phyloP scores from a whole-genome alignment of 2,888 invertebrate genomes.

The Mesorhabditis sp. region DNA sequence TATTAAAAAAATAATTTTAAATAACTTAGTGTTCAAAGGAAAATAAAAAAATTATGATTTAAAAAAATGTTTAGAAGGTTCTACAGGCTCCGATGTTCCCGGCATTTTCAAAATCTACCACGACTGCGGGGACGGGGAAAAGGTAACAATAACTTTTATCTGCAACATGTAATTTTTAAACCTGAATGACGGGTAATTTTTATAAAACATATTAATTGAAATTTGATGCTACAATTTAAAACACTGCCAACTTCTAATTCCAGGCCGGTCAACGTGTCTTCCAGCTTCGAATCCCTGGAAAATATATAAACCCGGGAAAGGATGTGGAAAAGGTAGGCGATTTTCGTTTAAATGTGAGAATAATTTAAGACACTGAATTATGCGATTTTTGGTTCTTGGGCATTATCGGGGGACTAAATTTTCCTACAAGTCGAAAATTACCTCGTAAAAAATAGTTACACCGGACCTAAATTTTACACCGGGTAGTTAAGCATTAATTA shows the following conservation, averaged over 20 bases:
- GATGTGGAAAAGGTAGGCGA: neutral
- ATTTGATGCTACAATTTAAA: no score
- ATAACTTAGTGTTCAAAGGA: neutral
- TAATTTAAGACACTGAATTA: neutral
- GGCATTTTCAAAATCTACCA: neutral
- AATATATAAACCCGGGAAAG: neutral
- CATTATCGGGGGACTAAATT: neutral
- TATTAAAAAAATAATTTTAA: no score
- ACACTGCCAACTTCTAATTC: neutral
- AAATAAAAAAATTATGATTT: neutral
- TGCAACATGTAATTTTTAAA: neutral
- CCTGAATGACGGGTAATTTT: no score
- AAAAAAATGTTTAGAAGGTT: neutral
- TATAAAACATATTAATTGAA: no score
- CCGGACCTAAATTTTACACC: no score
- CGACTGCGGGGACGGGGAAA: conserved; percentile 1
- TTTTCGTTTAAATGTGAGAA: neutral
- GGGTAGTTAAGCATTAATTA: no score
- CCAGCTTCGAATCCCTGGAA: neutral
- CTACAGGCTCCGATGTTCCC: neutral
- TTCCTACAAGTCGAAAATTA: neutral
- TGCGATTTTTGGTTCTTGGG: no score
- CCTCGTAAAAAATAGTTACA: no score
- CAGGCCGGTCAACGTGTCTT: neutral
- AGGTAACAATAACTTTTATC: neutral